Base-by-base conservation (phyloP, 1,140 invertebrate species). In the Brachionus koreanus region DNA sequence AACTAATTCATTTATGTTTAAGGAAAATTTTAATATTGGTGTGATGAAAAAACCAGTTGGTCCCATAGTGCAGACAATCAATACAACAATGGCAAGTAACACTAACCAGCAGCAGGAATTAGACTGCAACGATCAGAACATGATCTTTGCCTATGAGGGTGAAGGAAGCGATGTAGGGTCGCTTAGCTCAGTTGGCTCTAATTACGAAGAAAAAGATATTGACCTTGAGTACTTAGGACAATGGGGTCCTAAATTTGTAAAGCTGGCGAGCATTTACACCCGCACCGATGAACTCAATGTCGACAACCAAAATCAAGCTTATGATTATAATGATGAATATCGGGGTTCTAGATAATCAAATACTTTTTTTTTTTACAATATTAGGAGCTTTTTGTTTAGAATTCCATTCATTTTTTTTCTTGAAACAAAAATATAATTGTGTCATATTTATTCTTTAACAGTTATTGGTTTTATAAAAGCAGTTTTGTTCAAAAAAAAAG, bases 11-110 rank as follows among this genome's bases (percentile, higher is more conserved):
- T 74, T 74, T 29, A n/a, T 46, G 12, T 74, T 46, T 35, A 42
- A 79, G 76, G 76, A 79, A 79, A 79, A 79, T 43, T 79, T 79
- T 42, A 79, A 79, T n/a, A 79, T 79, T 79, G 76, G 76, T 12
- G 76, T 79, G 2, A 79, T 79, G 49, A 79, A 79, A 79, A 79
- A 79, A 6, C 76, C 76, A 42, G 49, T 79, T 10, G 76, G 76
- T 16, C 76, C 76, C 2, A 79, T 79, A 23, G 76, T 79, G 10
- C 76, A 79, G 33, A 43, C 76, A 57, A n/a, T 65, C 10, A 61
- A 79, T 16, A 61, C 76, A 25, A 61, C n/a, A 13, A 79, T 61
- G 29, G 19, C 43, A 46, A 74, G 49, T 57, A 19, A 19, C 9
- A 2, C 49, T 19, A 57, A 39, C 25, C 46, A 79, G 10, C 49